Conservation (phyloP, 2,113 vertebrate species). For the Microtus pennsylvanicus region DNA sequence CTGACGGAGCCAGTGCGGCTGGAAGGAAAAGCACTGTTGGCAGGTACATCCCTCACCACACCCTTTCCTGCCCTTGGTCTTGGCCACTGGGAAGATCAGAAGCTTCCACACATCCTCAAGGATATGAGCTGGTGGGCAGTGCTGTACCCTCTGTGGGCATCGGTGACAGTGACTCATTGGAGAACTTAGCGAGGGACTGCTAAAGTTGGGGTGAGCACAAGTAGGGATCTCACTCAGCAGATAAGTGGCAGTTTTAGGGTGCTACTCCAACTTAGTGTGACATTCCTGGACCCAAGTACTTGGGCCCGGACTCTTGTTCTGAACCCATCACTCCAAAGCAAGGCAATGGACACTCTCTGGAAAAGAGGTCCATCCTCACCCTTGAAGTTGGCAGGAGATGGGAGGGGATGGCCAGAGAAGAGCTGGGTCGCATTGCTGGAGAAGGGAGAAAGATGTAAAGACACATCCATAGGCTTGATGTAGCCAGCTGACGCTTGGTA, state of each 20-base stretch:
- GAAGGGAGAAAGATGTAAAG: neutral
- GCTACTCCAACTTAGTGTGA: neutral
- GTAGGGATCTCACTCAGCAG: neutral
- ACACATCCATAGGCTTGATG: neutral
- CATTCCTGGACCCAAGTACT: neutral
- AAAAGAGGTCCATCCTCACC: neutral
- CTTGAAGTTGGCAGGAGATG: neutral
- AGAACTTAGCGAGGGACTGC: neutral
- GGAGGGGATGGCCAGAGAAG: neutral
- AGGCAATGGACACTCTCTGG: neutral
- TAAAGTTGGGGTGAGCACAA: neutral
- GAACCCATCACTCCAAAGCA: neutral
- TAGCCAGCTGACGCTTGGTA: neutral
- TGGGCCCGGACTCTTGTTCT: neutral
- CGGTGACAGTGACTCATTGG: neutral
- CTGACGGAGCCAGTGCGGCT: constrained; percentile 86
- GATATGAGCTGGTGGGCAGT: too few relatives aligned
- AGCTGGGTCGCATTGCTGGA: neutral
- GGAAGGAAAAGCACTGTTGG: constrained; percentile 85
- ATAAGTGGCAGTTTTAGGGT: neutral
- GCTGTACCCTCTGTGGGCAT: neutral
- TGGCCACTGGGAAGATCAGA: neutral
- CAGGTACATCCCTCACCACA: constrained; percentile 81
- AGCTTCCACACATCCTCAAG: neutral
- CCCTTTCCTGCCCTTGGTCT: neutral